Conservation (phyloP, 2,888 invertebrate species). For the Tipula helvola region DNA sequence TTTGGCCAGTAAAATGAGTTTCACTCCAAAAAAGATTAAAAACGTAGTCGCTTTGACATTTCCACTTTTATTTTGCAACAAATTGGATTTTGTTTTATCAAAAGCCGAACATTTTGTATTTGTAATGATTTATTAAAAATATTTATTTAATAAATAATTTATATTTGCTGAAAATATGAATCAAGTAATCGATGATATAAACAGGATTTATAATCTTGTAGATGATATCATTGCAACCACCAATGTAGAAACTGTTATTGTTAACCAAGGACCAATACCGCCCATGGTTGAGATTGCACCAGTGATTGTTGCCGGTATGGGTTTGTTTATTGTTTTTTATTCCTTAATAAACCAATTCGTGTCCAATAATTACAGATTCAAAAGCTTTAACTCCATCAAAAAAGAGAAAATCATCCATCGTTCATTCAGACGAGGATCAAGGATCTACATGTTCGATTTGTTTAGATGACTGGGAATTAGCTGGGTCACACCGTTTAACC, state of each 20-base stretch:
- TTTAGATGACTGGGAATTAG: slow-evolving; percentile 74
- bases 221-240: neutral
- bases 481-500: slow-evolving; percentile 75
- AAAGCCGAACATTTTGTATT: neutral
- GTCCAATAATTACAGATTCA: neutral
- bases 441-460: slow-evolving; percentile 77
- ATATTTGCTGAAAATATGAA: neutral
- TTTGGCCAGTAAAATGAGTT: no score
- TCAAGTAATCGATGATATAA: neutral
- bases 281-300: neutral
- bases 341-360: no score
- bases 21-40: no score
- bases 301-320: neutral
- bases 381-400: neutral
- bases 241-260: neutral
- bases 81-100: neutral
- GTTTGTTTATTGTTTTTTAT: neutral
- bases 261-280: neutral
- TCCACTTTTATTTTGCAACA: no score
- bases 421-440: slow-evolving; percentile 31
- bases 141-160: neutral
- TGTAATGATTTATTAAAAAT: neutral
- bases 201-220: neutral
- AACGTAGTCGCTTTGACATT: no score
- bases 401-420: neutral